Percentiles rank a stretch among this genome's conserved stretches.
These are phyloP conservation scores for Lophotis ruficrista DNA, from an alignment of 2,113 vertebrate species.

Conservation along the genomic window DNA sequence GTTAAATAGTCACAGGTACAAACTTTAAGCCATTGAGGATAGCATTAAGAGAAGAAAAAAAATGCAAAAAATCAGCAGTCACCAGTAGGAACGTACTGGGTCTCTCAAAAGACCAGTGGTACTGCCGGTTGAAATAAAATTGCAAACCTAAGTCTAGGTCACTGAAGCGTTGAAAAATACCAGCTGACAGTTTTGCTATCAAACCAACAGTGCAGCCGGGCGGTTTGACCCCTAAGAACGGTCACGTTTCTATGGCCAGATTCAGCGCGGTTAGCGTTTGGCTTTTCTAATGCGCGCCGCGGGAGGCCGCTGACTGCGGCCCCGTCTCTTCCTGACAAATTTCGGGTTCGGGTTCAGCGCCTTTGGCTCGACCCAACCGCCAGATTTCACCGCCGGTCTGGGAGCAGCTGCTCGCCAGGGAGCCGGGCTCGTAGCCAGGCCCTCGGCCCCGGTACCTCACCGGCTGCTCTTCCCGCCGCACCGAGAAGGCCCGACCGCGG, in stretches of 20 bases:
- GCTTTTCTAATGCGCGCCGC: rapidly evolving
- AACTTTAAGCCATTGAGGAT: rapidly evolving
- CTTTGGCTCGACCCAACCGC: no score
- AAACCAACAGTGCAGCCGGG: rapidly evolving
- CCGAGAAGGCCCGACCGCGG: rapidly evolving
- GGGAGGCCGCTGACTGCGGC: rapidly evolving
- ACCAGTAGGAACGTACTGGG: rapidly evolving
- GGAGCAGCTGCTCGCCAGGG: neutral
- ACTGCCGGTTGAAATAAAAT: no score
- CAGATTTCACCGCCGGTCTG: no score
- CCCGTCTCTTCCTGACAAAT: neutral
- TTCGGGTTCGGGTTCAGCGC: no score
- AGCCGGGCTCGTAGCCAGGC: rapidly evolving
- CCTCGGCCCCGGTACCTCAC: rapidly evolving
- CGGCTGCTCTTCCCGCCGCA: neutral
- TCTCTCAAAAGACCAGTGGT: rapidly evolving
- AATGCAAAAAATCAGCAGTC: no score
- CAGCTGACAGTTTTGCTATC: neutral
- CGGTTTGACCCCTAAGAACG: rapidly evolving
- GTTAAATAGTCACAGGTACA: rapidly evolving
- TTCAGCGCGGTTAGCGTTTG: rapidly evolving
- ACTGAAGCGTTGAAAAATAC: neutral
- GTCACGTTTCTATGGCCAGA: rapidly evolving
- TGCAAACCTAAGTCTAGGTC: neutral
- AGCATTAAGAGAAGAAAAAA: no score